These are phyloP conservation scores for Pelvicachromis taeniatus DNA, from an alignment of 2,113 vertebrate genomes.

Conservation along the genomic window DNA sequence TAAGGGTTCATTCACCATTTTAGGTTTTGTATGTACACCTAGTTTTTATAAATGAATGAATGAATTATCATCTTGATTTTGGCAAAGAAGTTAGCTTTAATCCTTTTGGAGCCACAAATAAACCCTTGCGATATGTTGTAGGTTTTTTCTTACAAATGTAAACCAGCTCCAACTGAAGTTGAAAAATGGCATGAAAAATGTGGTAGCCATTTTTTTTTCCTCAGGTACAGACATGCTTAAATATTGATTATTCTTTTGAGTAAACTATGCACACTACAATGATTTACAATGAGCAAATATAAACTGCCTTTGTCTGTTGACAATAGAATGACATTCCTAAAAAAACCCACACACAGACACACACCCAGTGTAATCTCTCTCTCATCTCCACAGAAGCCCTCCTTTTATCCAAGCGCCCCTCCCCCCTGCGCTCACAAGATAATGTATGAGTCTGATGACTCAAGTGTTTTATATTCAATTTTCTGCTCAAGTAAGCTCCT, in stretches of 20 bases:
- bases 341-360: neutral
- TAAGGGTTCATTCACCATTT: neutral
- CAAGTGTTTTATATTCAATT: conserved; percentile 49
- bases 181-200: neutral
- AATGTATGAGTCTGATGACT: neutral
- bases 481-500: conserved; percentile 49
- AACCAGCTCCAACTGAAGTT: neutral
- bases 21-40: no score
- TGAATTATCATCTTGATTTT: neutral
- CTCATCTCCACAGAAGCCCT: neutral
- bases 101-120: neutral
- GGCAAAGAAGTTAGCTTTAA: neutral
- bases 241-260: neutral
- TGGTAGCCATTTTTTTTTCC: neutral
- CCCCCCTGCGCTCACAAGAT: neutral
- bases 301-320: neutral
- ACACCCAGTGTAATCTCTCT: neutral
- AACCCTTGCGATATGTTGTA: neutral
- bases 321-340: neutral
- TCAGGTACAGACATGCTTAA: neutral
- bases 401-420: neutral
- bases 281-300: neutral
- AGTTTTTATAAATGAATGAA: no score
- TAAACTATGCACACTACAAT: neutral
- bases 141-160: neutral